Evolutionary conservation across 2,888 invertebrate species (phyloP), one percentile per base, ranked within the genome.

Genomic region (Mesoligia furuncula): DNA sequence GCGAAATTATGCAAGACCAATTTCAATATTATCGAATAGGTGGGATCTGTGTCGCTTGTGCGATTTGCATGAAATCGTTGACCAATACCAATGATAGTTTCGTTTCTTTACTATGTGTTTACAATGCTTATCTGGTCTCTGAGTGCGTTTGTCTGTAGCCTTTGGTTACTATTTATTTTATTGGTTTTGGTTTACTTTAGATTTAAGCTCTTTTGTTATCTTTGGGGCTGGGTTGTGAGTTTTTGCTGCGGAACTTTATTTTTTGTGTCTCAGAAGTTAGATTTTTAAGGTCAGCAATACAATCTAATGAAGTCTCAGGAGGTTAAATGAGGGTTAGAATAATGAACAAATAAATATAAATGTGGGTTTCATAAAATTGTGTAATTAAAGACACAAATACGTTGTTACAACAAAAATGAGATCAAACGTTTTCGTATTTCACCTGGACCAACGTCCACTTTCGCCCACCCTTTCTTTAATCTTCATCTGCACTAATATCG

Each of bases 21-120:
- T 92, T 94, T 92, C 92, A 92, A 94, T 95, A 95, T 93, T 94
- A 95, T 95, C 95, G 90, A 89, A 92, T 90, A 91, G 89, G 90
- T 92, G 92, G 91, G 92, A 95, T 95, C 94, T 94, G 91, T 95
- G 94, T 91, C 92, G 92, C 84, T 80, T 84, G 85, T 90, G 85
- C 88, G 91, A 90, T 92, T 92, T 95, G 92, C 93, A 94, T 93
- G 90, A 87, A 86, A 72, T 24, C 83, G 90, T 95, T 95, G 93
- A 93, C 94, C 93, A 94, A 94, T 87, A 85, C 73, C 73, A 57
- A 24, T 27, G 48, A 61, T 62, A 76, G 70, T 51, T 80, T 86
- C 70, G 80, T 90, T 84, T 91, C 87, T 90, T 90, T 91, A 90
- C 88, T 89, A 85, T 91, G 86, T 91, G 91, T 91, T 92, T 90